Percentiles rank a stretch among this genome's conserved stretches.
Conservation (phyloP, 1,140 invertebrate genomes). For the Tetragonula clypearis region DNA sequence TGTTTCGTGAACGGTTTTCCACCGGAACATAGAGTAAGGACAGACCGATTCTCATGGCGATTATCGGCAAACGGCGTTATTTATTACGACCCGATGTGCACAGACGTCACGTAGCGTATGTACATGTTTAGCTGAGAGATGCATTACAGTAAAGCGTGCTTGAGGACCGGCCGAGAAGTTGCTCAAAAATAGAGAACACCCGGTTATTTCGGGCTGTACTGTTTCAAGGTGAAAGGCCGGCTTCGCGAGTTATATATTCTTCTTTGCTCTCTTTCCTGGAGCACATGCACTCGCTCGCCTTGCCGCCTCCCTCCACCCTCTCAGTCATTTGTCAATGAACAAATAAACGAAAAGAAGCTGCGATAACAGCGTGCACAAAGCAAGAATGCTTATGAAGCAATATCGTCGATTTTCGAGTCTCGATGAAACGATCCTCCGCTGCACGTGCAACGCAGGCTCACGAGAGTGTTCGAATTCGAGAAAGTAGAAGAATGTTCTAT, state of each 20-base stretch:
- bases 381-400: neutral
- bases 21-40: neutral
- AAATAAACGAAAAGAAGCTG: neutral
- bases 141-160: conserved; percentile 28
- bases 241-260: conserved; percentile 12
- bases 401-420: too few relatives aligned
- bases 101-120: neutral
- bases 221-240: conserved; percentile 52
- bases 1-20: neutral
- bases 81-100: neutral
- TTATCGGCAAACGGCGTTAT: conserved; percentile 12
- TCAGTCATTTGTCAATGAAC: neutral
- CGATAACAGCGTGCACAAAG: too few relatives aligned
- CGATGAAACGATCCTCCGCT: too few relatives aligned
- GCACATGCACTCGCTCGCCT: conserved; percentile 4
- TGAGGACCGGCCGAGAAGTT: conserved; percentile 21
- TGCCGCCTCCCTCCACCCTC: neutral
- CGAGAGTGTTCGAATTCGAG: too few relatives aligned
- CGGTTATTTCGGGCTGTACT: conserved; percentile 41
- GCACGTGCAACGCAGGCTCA: too few relatives aligned
- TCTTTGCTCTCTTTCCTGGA: conserved; percentile 14
- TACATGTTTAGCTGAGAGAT: neutral
- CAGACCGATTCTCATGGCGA: neutral
- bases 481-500: too few relatives aligned
- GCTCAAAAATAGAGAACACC: conserved; percentile 44